Base-by-base conservation (phyloP, 2,888 invertebrate species). In the Ennomos erosarius region DNA sequence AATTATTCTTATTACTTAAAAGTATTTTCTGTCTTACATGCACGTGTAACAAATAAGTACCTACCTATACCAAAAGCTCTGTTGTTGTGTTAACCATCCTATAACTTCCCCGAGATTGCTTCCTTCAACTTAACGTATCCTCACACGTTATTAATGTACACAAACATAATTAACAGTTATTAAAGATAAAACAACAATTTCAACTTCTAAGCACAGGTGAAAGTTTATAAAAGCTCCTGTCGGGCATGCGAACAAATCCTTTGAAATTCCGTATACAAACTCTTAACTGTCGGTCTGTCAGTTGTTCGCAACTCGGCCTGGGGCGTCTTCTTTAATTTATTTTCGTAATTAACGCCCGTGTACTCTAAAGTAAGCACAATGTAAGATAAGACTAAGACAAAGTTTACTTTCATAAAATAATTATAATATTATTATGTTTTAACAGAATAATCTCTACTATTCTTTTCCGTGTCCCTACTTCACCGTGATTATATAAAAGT, bases 251-350 rank as follows among this genome's bases (percentile, higher is more conserved):
- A 78, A 78, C 78, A 81, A 84, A 84, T 82, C 85, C 87, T 88
- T 88, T 88, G 87, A 82, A 87, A 79, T 82, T 81, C 78, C 80
- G 76, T 79, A 85, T 84, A 85, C 86, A 85, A 84, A 75, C 77
- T 80, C 79, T 85, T 26, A 84, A 84, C 76, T 78, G 77, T 71
- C 71, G 75, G 77, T 67, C 69, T 72, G 69, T 76, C 79, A 72
- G 82, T 79, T 81, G 81, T 82, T 81, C 69, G 57, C 62, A 82
- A 82, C 79, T 82, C 57, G 70, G 72, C 87, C 76, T 65, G 72
- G 65, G 85, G 88, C 85, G 72, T 76, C 74, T 80, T 84, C 81
- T 83, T 84, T 81, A 85, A 87, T 86, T 87, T 87, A 84, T 86
- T 84, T 85, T 85, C 77, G 65, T 83, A 86, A 85, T 87, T 81